Percentiles rank a stretch among this genome's conserved stretches.
These are phyloP conservation scores for Gymnoscopelus microlampas DNA, from an alignment of 2,797 vertebrate genomes.

Conservation along the genomic window DNA sequence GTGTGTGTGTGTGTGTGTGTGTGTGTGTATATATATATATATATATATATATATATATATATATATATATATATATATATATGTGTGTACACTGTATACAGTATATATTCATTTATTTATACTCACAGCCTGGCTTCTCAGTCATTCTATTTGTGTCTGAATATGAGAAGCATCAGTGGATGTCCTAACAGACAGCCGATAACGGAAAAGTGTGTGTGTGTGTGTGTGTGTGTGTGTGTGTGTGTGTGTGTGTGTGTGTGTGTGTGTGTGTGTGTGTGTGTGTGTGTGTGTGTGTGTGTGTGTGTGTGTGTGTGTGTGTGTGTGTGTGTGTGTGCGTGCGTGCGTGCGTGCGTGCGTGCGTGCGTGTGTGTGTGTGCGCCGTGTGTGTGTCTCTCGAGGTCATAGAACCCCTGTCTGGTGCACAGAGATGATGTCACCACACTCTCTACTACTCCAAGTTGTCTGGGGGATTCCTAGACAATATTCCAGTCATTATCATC, in stretches of 20 bases:
- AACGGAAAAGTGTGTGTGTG: not conserved
- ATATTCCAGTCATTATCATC: slow-evolving; percentile 68
- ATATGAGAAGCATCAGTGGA: too few relatives aligned
- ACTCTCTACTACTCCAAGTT: slow-evolving; percentile 44
- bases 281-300: slow-evolving; percentile 16
- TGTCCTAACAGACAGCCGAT: not conserved
- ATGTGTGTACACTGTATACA: too few relatives aligned
- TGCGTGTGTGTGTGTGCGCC: too few relatives aligned
- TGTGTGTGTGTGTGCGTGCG: slow-evolving; percentile 29
- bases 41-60: too few relatives aligned
- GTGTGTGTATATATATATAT: too few relatives aligned
- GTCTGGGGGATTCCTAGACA: slow-evolving; percentile 69
- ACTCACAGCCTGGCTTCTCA: too few relatives aligned
- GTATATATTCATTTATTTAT: too few relatives aligned
- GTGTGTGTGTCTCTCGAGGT: too few relatives aligned
- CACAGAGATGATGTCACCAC: slow-evolving; percentile 45
- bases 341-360: not conserved
- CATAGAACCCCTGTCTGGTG: slow-evolving; percentile 23
- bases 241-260: not conserved
- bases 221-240: too few relatives aligned
- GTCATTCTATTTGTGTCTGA: too few relatives aligned
- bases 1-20: too few relatives aligned
- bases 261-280: slow-evolving; percentile 5
- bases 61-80: too few relatives aligned
- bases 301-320: slow-evolving; percentile 21